Evolutionary conservation across 1,140 invertebrate genomes (phyloP), one percentile per base, ranked within the genome.

Genomic region (Meloidogyne floridensis): DNA sequence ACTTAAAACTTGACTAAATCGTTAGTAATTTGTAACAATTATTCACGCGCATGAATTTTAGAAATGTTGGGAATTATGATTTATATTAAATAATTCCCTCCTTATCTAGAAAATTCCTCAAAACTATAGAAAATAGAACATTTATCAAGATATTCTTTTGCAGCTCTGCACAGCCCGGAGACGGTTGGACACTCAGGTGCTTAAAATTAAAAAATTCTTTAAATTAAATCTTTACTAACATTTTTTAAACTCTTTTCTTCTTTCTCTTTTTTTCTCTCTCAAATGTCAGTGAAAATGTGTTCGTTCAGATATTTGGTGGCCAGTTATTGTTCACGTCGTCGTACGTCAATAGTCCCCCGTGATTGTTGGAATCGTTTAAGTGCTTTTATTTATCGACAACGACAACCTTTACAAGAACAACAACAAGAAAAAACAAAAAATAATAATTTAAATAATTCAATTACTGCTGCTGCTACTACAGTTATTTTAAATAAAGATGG

Each of bases 401-500:
- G 15, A 59, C 59, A 65, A 65, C 59, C 53, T 54, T 54, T 54
- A 54, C 53, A 53, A 53, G 4, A 59, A 59, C 8, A 59, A 15
- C 5, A n/a, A 65, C 47, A 47, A 47, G 7, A 4, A 47, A 47
- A 47, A 47, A 47, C 47, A 47, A 65, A 65, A n/a, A 65, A 65
- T 65, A 65, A 65, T 65, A 47, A 47, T 47, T 47, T 7, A 0
- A 59, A 4, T 53, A 53, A 53, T 53, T 53, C 9, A 4, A 15
- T 59, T n/a, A 9, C 54, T 59, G 15, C 56, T 59, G 56, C 56
- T 59, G 13, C 15, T 65, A n/a, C 47, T 6, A 8, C 47, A 47
- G 47, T 65, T 65, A 65, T 65, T 65, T 15, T n/a, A 65, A n/a
- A 65, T 18, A 65, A 65, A 65, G n/a, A 65, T 65, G 59, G 59